Evolutionary conservation across 2,113 vertebrate genomes (phyloP).

Genomic region (Fukomys damarensis): DNA sequence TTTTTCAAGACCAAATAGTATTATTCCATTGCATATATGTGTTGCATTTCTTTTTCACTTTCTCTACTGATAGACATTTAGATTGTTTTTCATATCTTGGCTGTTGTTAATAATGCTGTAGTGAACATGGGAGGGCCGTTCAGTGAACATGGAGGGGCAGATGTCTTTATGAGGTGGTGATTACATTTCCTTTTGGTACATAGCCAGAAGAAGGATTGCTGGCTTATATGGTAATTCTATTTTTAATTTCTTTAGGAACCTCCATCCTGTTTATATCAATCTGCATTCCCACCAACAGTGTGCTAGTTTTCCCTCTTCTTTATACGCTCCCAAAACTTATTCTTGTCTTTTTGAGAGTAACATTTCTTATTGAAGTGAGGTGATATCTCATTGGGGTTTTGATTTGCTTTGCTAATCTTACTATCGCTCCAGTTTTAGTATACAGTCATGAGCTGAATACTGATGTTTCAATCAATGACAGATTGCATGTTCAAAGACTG

Average conservation of each 20-base stretch:
- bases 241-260: neutral
- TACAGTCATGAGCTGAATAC: neutral
- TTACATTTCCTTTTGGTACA: neutral
- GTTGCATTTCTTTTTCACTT: neutral
- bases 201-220: neutral
- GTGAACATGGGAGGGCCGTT: neutral
- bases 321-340: neutral
- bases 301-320: neutral
- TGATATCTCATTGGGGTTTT: neutral
- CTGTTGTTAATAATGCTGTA: neutral
- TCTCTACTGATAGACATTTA: neutral
- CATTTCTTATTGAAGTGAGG: neutral
- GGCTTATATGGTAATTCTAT: neutral
- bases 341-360: neutral
- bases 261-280: neutral
- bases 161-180: neutral
- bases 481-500: neutral
- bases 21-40: neutral
- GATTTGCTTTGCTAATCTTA: neutral
- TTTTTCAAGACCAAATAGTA: neutral
- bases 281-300: neutral
- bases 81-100: neutral
- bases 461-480: neutral
- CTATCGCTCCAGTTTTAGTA: neutral
- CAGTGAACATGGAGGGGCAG: too few species aligned